Evolutionary conservation across 1,140 invertebrate genomes (phyloP).

Genomic region (Zaprionus tsacasi): DNA sequence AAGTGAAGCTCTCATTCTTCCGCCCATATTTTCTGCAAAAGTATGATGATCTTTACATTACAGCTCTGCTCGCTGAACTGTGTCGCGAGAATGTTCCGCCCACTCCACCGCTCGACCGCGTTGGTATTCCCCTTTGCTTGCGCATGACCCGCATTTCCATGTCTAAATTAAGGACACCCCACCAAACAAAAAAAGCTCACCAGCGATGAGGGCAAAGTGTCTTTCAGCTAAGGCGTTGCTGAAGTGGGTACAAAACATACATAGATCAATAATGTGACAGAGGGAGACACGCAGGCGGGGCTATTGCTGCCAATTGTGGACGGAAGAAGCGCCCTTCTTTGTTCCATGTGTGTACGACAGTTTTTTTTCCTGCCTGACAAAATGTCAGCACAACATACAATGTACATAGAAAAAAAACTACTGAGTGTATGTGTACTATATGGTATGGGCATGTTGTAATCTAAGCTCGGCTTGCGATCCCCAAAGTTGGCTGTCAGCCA

Average conservation of each 20-base stretch:
- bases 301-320: constrained; percentile 19
- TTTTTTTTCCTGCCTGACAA: constrained; percentile 65
- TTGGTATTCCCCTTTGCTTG: constrained; percentile 11
- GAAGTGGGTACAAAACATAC: constrained; percentile 58
- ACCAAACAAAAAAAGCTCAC: constrained; percentile 68
- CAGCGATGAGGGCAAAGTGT: constrained; percentile 34
- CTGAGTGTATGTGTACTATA: neutral
- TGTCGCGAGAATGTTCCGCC: constrained; percentile 21
- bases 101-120: neutral
- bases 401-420: constrained; percentile 12
- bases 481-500: constrained; percentile 49
- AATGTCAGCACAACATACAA: constrained; percentile 66
- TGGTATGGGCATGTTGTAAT: constrained; percentile 54
- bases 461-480: constrained; percentile 38
- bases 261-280: constrained; percentile 78
- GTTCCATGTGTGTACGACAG: constrained; percentile 29
- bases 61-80: constrained; percentile 19
- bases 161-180: constrained; percentile 81
- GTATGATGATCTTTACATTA: constrained; percentile 12
- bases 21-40: constrained; percentile 4
- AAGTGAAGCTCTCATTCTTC: neutral
- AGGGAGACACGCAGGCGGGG: constrained; percentile 3
- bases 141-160: constrained; percentile 74
- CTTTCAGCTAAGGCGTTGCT: constrained; percentile 60
- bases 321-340: constrained; percentile 66